Evolutionary conservation across 1,140 invertebrate genomes (phyloP).

Genomic region (Pseudachorutes palmiensis): DNA sequence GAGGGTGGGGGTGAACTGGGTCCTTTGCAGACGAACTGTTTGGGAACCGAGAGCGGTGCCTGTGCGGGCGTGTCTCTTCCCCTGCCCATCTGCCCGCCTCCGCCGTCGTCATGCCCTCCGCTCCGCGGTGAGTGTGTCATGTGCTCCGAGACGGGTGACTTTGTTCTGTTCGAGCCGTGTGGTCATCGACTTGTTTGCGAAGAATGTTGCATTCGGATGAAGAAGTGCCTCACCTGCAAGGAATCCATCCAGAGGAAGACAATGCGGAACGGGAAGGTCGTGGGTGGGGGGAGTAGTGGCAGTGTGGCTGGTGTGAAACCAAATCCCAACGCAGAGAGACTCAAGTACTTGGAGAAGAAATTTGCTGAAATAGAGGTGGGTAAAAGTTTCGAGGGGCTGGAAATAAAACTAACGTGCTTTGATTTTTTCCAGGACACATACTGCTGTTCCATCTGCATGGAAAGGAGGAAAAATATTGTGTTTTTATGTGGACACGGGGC

Average conservation of each 20-base stretch:
- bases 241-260: slow-evolving; percentile 47
- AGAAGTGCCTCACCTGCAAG: slow-evolving; percentile 67
- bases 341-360: slow-evolving; percentile 70
- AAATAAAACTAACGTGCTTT: background rate
- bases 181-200: slow-evolving; percentile 63
- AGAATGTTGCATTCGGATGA: slow-evolving; percentile 68
- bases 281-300: slow-evolving; percentile 19
- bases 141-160: slow-evolving; percentile 58
- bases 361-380: slow-evolving; percentile 82
- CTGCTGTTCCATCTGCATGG: slow-evolving; percentile 70
- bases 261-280: slow-evolving; percentile 26
- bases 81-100: background rate
- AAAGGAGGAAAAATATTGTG: slow-evolving; percentile 66
- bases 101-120: background rate
- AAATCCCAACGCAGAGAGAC: slow-evolving; percentile 54
- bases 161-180: slow-evolving; percentile 63
- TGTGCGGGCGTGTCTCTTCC: background rate
- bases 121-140: slow-evolving; percentile 54
- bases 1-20: slow-evolving; percentile 1
- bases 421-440: slow-evolving; percentile 49
- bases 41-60: background rate
- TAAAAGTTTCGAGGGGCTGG: background rate
- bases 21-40: background rate
- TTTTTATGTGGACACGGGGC: slow-evolving; percentile 84
- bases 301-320: background rate